A percentile compares a stretch with the other conserved stretches of the same genome.
Conservation (phyloP, 2,888 invertebrate species). For the Neoitamus cyanurus region DNA sequence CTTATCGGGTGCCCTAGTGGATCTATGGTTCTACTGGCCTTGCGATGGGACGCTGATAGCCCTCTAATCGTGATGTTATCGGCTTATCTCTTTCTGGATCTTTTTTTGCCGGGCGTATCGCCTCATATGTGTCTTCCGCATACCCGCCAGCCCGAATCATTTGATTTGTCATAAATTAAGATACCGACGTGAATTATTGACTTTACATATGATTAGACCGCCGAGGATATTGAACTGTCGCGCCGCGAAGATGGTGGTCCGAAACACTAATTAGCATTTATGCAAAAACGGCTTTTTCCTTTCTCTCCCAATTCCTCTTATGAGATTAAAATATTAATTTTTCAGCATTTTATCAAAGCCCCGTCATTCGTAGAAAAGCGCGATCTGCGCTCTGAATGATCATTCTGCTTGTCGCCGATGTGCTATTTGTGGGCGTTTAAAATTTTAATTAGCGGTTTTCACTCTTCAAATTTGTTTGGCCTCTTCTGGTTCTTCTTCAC, state of each 20-base stretch:
- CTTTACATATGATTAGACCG: slow-evolving; percentile 20
- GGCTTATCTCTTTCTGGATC: slow-evolving; percentile 22
- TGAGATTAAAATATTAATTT: slow-evolving; percentile 40
- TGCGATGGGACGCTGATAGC: slow-evolving; percentile 11
- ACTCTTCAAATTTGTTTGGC: slow-evolving; percentile 18
- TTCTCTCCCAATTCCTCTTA: slow-evolving; percentile 11
- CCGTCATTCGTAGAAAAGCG: neutral
- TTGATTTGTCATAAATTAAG: slow-evolving; percentile 35
- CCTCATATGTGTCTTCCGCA: slow-evolving; percentile 11
- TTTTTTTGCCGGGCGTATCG: neutral
- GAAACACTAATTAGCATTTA: slow-evolving; percentile 36
- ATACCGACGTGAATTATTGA: slow-evolving; percentile 36
- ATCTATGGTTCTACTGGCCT: neutral
- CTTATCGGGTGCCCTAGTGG: slow-evolving; percentile 10
- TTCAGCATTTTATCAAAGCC: slow-evolving; percentile 22
- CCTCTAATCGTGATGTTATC: slow-evolving; percentile 31
- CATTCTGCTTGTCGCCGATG: slow-evolving; percentile 24
- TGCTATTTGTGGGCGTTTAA: slow-evolving; percentile 46
- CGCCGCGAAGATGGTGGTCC: slow-evolving; percentile 27
- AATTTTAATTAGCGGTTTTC: slow-evolving; percentile 40
- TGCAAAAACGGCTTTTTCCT: slow-evolving; percentile 35
- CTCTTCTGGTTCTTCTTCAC: neutral
- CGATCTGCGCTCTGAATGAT: neutral
- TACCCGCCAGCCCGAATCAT: slow-evolving; percentile 12
- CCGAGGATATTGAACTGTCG: slow-evolving; percentile 16